These are phyloP conservation scores for Acrossocheilus fasciatus DNA, from an alignment of 2,797 vertebrate genomes.

Conservation along the genomic window DNA sequence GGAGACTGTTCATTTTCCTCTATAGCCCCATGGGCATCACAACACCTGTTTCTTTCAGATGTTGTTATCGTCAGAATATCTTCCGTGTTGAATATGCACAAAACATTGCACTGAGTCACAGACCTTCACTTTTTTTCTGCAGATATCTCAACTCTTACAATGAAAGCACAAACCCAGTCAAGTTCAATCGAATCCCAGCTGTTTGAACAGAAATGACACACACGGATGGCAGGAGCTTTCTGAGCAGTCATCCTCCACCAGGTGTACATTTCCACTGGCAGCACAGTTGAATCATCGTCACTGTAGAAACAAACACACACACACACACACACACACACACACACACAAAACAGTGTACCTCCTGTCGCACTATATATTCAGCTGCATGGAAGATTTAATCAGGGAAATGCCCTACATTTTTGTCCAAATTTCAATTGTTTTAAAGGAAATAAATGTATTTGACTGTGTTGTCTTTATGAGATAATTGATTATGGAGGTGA, in stretches of 20 bases:
- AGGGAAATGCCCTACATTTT: constrained; percentile 28
- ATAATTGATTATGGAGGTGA: not conserved
- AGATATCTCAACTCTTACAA: not conserved
- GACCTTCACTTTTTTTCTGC: not conserved
- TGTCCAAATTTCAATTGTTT: constrained; percentile 9
- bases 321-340: not conserved
- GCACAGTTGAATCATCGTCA: constrained; percentile 32
- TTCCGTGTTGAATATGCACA: not conserved
- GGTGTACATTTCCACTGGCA: constrained; percentile 44
- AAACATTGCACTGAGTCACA: constrained; percentile 7
- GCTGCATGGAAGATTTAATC: constrained; percentile 17
- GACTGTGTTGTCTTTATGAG: not conserved
- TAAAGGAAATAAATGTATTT: not conserved
- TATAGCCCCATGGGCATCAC: constrained; percentile 22
- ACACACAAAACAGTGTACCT: constrained; percentile 1
- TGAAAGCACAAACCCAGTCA: not conserved
- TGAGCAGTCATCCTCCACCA: constrained; percentile 21
- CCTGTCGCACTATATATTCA: constrained; percentile 32
- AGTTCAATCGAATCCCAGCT: constrained; percentile 3
- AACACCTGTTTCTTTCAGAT: constrained; percentile 42
- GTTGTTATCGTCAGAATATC: constrained; percentile 12
- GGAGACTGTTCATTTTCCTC: constrained; percentile 17
- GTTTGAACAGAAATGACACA: constrained; percentile 10
- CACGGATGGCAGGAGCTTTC: not conserved
- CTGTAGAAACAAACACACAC: constrained; percentile 29